These are phyloP conservation scores for Vannuccia rotundouncinata DNA, from an alignment of 2,888 invertebrate species.

Conservation along the genomic window DNA sequence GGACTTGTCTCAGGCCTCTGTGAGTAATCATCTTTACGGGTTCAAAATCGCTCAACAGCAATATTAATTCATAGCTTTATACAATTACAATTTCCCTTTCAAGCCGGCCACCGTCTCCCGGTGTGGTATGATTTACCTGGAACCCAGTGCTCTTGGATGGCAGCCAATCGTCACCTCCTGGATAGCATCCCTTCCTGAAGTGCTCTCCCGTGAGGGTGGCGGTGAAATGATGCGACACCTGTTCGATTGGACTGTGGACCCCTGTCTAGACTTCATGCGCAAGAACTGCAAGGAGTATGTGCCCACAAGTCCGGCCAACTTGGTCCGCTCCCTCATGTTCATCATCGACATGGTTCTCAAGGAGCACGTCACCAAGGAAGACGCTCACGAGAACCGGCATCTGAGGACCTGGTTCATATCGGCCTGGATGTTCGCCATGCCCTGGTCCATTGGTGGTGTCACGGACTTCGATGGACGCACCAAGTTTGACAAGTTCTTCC, in stretches of 20 bases:
- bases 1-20: constrained; percentile 70
- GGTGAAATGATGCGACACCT: constrained; percentile 60
- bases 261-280: constrained; percentile 67
- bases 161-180: constrained; percentile 73
- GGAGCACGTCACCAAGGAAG: constrained; percentile 55
- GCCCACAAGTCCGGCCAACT: constrained; percentile 61
- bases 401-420: constrained; percentile 62
- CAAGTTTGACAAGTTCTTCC: constrained; percentile 71
- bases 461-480: constrained; percentile 68
- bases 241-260: constrained; percentile 70
- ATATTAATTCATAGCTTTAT: too few species aligned
- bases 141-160: constrained; percentile 75
- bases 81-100: too few species aligned
- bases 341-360: constrained; percentile 72
- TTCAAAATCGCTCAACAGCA: too few species aligned
- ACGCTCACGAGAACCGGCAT: constrained; percentile 63
- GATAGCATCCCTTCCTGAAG: constrained; percentile 63
- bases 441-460: constrained; percentile 79
- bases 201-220: constrained; percentile 61
- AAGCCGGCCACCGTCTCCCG: constrained; percentile 77
- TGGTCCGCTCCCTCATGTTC: constrained; percentile 64
- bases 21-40: constrained; percentile 46
- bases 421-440: constrained; percentile 67
- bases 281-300: constrained; percentile 62
- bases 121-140: constrained; percentile 91